phyloP scores from a whole-genome alignment of 2,888 invertebrate species.

The Drosophila hamatofila region DNA sequence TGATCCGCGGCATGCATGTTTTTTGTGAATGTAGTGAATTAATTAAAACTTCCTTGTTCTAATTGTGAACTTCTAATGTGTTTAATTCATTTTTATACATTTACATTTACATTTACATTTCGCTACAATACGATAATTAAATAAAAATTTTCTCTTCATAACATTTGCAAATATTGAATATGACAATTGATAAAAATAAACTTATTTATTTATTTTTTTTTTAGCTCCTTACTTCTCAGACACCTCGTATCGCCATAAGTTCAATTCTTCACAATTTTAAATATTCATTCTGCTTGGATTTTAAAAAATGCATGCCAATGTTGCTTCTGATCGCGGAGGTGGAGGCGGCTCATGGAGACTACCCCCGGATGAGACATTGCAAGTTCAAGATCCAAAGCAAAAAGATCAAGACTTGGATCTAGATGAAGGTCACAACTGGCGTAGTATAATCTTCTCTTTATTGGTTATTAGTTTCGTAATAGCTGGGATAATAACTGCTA shows the following conservation, averaged over 20 bases:
- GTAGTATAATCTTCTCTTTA: constrained; percentile 94
- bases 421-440: constrained; percentile 95
- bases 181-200: background rate
- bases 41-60: background rate
- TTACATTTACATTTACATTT: no score
- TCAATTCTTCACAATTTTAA: constrained; percentile 31
- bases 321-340: constrained; percentile 90
- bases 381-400: constrained; percentile 94
- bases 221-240: constrained; percentile 56
- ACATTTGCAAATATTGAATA: background rate
- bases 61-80: no score
- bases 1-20: no score
- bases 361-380: constrained; percentile 96
- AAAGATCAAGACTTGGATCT: constrained; percentile 92
- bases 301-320: constrained; percentile 92
- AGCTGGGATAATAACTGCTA: constrained; percentile 94
- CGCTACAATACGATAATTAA: no score
- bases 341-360: constrained; percentile 92
- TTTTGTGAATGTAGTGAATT: no score
- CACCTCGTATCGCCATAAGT: constrained; percentile 49
- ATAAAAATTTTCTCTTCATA: background rate
- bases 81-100: no score
- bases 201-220: background rate
- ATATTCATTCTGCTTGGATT: constrained; percentile 24
- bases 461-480: constrained; percentile 94